Evolutionary conservation across 2,797 vertebrate species (phyloP).

Genomic region (Hirundo rustica): DNA sequence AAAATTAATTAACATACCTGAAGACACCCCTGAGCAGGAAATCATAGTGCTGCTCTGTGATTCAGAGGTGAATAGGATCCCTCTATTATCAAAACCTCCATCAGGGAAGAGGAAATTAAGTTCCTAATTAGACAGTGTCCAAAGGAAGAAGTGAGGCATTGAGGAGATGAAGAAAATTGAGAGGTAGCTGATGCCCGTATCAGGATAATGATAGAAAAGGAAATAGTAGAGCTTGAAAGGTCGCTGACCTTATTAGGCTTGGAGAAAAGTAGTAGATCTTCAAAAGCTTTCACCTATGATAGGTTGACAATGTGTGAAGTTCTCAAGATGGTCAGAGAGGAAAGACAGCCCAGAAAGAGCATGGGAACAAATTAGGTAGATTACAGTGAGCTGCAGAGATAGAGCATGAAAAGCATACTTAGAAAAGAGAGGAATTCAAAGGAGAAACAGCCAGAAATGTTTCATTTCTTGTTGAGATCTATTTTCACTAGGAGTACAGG

Average conservation of each 20-base stretch:
- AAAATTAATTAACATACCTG: constrained; percentile 68
- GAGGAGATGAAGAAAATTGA: constrained; percentile 81
- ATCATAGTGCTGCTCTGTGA: constrained; percentile 65
- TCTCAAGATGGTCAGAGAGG: constrained; percentile 64
- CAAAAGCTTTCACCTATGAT: constrained; percentile 80
- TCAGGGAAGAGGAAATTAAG: constrained; percentile 88
- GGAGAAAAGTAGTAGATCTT: constrained; percentile 78
- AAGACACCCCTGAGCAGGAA: constrained; percentile 63
- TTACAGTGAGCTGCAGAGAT: constrained; percentile 39
- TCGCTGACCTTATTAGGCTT: constrained; percentile 85
- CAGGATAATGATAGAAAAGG: constrained; percentile 90
- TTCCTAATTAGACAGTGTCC: constrained; percentile 94
- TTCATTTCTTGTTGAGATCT: neutral
- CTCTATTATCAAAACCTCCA: constrained; percentile 80
- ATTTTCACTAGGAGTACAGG: neutral
- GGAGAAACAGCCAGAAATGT: neutral
- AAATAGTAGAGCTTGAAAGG: constrained; percentile 85
- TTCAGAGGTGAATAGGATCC: constrained; percentile 71
- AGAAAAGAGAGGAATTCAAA: neutral
- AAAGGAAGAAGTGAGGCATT: constrained; percentile 86
- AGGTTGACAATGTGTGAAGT: constrained; percentile 72
- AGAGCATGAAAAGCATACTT: constrained; percentile 5
- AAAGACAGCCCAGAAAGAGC: constrained; percentile 50
- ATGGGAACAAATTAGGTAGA: constrained; percentile 67
- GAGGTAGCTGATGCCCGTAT: constrained; percentile 84